Percentiles rank a stretch among this genome's conserved stretches.
Evolutionary conservation across 2,888 invertebrate genomes (phyloP).

Genomic region (Ectemnius lituratus): DNA sequence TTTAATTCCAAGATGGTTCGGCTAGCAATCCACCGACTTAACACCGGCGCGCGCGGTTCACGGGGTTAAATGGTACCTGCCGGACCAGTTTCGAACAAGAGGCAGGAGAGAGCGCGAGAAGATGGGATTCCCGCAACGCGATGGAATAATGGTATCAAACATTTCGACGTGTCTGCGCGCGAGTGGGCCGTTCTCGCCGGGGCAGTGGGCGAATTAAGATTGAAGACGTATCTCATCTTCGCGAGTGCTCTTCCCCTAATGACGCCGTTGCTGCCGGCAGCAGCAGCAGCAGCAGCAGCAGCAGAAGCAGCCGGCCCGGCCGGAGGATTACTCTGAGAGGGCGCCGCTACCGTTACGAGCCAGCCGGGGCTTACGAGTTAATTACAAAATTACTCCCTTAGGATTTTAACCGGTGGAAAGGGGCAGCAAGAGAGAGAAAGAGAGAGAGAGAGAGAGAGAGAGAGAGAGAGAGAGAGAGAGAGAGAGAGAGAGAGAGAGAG

Average conservation of each 20-base stretch:
- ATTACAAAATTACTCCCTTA: conserved; percentile 63
- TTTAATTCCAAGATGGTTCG: no score
- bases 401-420: conserved; percentile 49
- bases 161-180: conserved; percentile 12
- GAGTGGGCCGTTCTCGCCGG: conserved; percentile 5
- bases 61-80: conserved; percentile 3
- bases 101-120: neutral
- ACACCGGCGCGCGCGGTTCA: neutral
- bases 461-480: no score
- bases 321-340: conserved; percentile 44
- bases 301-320: conserved; percentile 3
- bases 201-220: conserved; percentile 49
- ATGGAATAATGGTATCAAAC: conserved; percentile 1
- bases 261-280: conserved; percentile 28
- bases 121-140: neutral
- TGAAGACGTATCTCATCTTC: conserved; percentile 54
- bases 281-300: no score
- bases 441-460: no score
- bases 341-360: conserved; percentile 50
- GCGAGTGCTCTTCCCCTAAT: conserved; percentile 44
- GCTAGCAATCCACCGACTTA: no score
- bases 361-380: conserved; percentile 47
- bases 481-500: no score
- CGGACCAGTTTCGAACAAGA: neutral
- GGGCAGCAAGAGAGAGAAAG: neutral